Evolutionary conservation across 2,797 vertebrate genomes (phyloP), one percentile per base, ranked within the genome.

Genomic region (Ambastaia sidthimunki): DNA sequence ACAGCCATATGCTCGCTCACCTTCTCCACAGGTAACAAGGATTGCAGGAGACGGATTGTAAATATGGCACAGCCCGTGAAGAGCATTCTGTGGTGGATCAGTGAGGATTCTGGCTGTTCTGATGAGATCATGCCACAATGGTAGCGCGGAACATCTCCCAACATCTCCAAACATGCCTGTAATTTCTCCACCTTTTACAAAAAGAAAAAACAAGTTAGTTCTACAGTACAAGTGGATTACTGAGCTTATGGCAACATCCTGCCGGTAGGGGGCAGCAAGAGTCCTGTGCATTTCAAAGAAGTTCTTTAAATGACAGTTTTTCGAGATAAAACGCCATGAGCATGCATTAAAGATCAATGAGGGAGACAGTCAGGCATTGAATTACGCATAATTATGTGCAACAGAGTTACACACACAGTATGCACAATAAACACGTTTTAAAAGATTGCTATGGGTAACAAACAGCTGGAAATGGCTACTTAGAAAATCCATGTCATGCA

Each of bases 11-110:
- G 68, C 60, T 10, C 21, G 78, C 89, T 91, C 78, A 96, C 95
- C 96, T 97, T 97, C 88, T 99, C 97, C 68, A 95, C 94, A 54
- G 98, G 97, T 57, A 99, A 92, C 71, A 99, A 90, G 16, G 89
- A 92, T 86, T 99, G 97, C 52, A 99, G 87, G 16, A 98, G 89
- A 75, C 94, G 95, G 76, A 97, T 84, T 23, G 94, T 94, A 69
- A 97, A 93, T 71, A 97, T 89, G 1, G 95, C 93, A 19, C 93
- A 82, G 75, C 95, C 95, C 82, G 91, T 88, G 81, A 96, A 98
- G 4, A 96, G 93, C 92, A 95, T 93, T 86, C 95, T 93, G 88
- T 96, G 96, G 89, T 97, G 94, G 71, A 94, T 88, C 80, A 93
- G 87, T 82, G 91, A 87, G 10, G 85, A 82, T 69, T 92, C 91